Conservation (phyloP, 2,797 vertebrate species). For the Sarcoramphus papa region DNA sequence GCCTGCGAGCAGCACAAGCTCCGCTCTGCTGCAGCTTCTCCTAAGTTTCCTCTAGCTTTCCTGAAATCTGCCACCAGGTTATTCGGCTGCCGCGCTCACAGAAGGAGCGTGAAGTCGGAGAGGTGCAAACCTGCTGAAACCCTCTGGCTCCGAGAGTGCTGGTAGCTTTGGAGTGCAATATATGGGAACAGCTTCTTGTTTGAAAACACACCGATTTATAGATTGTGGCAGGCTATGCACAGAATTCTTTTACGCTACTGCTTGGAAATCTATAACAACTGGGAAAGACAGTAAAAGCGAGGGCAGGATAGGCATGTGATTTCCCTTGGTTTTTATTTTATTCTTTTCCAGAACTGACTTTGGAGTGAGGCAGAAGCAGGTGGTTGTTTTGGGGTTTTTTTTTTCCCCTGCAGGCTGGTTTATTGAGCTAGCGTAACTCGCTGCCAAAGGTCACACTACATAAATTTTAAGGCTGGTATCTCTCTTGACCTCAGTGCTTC, state of each 20-base stretch:
- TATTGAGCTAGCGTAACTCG: background rate
- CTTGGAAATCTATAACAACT: background rate
- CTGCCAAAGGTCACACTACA: rapidly evolving
- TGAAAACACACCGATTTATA: background rate
- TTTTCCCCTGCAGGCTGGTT: background rate
- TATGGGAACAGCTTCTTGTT: rapidly evolving
- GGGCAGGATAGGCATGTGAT: background rate
- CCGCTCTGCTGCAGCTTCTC: background rate
- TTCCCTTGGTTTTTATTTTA: background rate
- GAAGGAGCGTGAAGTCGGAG: background rate
- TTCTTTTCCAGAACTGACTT: background rate
- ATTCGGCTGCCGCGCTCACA: rapidly evolving
- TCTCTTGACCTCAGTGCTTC: background rate
- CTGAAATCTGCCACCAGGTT: background rate
- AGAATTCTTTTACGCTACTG: background rate
- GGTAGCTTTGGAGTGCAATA: background rate
- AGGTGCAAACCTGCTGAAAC: background rate
- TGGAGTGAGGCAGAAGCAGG: background rate
- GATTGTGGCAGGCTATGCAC: rapidly evolving
- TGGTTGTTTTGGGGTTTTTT: background rate
- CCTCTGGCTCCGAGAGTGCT: rapidly evolving
- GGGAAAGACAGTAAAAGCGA: background rate
- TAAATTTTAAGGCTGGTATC: background rate
- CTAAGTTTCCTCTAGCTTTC: background rate
- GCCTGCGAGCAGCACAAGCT: background rate